Evolutionary conservation across 2,888 invertebrate genomes (phyloP).

Genomic region (Drosophila limbata): DNA sequence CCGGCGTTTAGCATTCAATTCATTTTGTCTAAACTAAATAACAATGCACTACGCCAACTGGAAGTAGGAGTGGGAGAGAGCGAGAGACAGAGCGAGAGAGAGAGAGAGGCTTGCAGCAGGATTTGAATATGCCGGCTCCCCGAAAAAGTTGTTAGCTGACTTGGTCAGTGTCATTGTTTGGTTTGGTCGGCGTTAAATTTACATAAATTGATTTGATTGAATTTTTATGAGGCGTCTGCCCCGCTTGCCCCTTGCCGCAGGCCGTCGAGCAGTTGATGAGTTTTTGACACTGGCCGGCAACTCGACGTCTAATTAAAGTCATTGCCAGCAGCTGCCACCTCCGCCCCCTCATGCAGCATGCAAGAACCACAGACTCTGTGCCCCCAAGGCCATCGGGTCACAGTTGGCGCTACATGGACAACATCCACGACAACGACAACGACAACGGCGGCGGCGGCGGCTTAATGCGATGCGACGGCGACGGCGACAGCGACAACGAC

Average conservation of each 20-base stretch:
- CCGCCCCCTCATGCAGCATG: background rate
- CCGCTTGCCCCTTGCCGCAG: constrained; percentile 7
- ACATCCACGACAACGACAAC: constrained; percentile 1
- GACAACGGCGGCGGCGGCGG: constrained; percentile 14
- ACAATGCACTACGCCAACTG: constrained; percentile 52
- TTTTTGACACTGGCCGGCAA: constrained; percentile 51
- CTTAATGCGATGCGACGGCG: constrained; percentile 47
- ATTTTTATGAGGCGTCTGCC: constrained; percentile 81
- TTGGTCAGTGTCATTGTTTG: constrained; percentile 43
- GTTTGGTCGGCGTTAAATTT: constrained; percentile 83
- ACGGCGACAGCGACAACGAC: no score
- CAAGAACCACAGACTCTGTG: constrained; percentile 21
- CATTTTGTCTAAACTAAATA: constrained; percentile 75
- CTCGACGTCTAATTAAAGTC: constrained; percentile 72
- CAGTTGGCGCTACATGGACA: constrained; percentile 75
- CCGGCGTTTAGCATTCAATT: constrained; percentile 68
- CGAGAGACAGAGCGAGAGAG: background rate
- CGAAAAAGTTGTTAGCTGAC: constrained; percentile 32
- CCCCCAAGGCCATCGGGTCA: constrained; percentile 68
- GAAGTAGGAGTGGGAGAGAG: background rate
- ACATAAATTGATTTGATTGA: constrained; percentile 86
- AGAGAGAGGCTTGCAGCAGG: background rate
- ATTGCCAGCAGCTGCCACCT: constrained; percentile 68
- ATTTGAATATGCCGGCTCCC: background rate
- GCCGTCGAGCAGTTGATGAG: constrained; percentile 57